Conservation (phyloP, 2,797 vertebrate genomes). For the Psittacula echo region DNA sequence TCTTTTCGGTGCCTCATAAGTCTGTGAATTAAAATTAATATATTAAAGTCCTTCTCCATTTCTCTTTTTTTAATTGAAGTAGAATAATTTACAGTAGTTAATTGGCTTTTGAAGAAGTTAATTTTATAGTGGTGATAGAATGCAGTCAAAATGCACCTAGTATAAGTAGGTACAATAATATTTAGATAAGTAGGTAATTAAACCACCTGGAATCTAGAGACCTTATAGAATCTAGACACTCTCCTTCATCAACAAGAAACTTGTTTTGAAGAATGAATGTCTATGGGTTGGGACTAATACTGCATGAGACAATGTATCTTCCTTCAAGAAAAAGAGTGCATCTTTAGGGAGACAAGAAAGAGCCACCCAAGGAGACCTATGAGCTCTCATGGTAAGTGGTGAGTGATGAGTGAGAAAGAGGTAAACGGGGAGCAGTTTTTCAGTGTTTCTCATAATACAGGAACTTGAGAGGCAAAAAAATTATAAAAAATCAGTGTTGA, state of each 20-base stretch:
- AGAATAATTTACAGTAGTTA: conserved; percentile 77
- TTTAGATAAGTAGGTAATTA: conserved; percentile 68
- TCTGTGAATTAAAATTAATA: conserved; percentile 68
- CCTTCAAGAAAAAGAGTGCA: background rate
- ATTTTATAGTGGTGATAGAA: conserved; percentile 73
- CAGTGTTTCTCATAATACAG: background rate
- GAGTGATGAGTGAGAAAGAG: background rate
- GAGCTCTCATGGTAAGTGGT: background rate
- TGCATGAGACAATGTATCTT: background rate
- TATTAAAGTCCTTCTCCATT: conserved; percentile 62
- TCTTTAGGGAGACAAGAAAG: background rate
- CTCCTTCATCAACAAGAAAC: background rate
- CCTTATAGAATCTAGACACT: background rate
- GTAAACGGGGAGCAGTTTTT: background rate
- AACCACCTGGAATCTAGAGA: conserved; percentile 7
- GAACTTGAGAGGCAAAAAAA: background rate
- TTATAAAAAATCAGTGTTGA: background rate
- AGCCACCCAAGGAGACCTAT: rapidly evolving
- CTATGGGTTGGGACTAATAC: background rate
- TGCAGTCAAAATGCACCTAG: conserved; percentile 52
- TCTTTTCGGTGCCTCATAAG: conserved; percentile 50
- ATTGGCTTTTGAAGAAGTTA: conserved; percentile 76
- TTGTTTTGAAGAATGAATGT: background rate
- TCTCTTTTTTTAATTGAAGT: conserved; percentile 75
- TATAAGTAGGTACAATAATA: conserved; percentile 40